Conservation (phyloP, 1,140 invertebrate species). For the Heliconius congener region DNA sequence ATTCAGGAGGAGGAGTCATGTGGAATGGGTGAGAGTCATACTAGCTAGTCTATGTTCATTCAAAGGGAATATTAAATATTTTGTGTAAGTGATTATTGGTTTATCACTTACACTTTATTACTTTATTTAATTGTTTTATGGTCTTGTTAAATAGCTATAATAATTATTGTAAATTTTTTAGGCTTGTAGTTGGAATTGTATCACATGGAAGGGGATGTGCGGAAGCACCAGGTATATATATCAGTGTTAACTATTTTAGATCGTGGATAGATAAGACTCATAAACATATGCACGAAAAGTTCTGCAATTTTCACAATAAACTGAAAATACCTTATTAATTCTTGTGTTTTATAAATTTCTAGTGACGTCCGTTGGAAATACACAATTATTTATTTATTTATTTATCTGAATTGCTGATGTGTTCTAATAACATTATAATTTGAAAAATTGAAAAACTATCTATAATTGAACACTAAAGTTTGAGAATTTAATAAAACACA, state of each 20-base stretch:
- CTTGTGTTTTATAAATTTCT: no score
- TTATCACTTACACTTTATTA: no score
- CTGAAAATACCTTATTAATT: not conserved
- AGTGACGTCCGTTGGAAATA: no score
- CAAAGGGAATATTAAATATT: no score
- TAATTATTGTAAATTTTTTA: slow-evolving; percentile 32
- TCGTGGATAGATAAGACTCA: slow-evolving; percentile 46
- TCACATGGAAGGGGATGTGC: slow-evolving; percentile 51
- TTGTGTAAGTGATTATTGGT: no score
- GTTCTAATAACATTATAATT: no score
- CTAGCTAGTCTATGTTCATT: not conserved
- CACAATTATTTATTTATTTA: no score
- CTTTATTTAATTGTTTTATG: no score
- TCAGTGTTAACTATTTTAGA: slow-evolving; percentile 48
- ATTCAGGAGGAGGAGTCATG: slow-evolving; percentile 56
- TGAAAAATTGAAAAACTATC: no score
- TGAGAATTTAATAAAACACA: no score
- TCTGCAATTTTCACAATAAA: slow-evolving; percentile 44
- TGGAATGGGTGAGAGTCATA: slow-evolving; percentile 45
- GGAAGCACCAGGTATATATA: slow-evolving; percentile 47
- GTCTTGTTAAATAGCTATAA: not conserved
- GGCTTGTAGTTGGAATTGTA: slow-evolving; percentile 50
- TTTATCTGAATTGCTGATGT: no score
- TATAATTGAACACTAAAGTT: no score
- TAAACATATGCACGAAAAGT: slow-evolving; percentile 33